Percentiles rank a stretch among this genome's conserved stretches.
Conservation (phyloP, 2,888 invertebrate species). For the Polyommatus icarus region DNA sequence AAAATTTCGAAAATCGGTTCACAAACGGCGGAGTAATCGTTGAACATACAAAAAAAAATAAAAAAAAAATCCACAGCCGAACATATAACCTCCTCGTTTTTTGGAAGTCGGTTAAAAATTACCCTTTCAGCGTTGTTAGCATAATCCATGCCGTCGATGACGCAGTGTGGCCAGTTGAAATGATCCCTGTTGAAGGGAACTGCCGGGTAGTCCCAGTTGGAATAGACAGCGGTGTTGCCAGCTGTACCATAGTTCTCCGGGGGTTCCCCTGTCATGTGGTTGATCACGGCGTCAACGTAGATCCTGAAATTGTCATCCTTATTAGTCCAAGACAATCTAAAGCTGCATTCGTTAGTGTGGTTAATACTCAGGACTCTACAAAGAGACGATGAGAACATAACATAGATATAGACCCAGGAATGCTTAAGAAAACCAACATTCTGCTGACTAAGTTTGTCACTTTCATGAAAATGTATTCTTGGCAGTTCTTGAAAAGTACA, state of each 20-base stretch:
- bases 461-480: no score
- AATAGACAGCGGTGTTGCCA: slow-evolving; percentile 79
- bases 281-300: slow-evolving; percentile 90
- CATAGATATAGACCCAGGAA: not conserved
- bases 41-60: no score
- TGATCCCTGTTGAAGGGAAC: slow-evolving; percentile 84
- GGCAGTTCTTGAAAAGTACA: no score
- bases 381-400: not conserved
- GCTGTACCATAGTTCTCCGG: slow-evolving; percentile 81
- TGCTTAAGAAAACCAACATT: not conserved
- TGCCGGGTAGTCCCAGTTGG: slow-evolving; percentile 77
- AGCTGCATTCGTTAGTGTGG: not conserved
- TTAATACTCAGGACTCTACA: not conserved
- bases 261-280: slow-evolving; percentile 88
- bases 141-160: slow-evolving; percentile 85
- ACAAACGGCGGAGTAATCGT: no score
- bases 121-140: slow-evolving; percentile 80
- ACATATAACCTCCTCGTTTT: no score
- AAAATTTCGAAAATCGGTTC: no score
- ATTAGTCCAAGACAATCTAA: not conserved
- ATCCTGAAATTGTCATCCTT: slow-evolving; percentile 74
- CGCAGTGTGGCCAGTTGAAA: slow-evolving; percentile 84
- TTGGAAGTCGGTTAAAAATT: no score
- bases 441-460: no score
- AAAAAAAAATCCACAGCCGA: no score